Evolutionary conservation across 2,113 vertebrate species (phyloP), one percentile per base, ranked within the genome.

Genomic region (Gobius niger): DNA sequence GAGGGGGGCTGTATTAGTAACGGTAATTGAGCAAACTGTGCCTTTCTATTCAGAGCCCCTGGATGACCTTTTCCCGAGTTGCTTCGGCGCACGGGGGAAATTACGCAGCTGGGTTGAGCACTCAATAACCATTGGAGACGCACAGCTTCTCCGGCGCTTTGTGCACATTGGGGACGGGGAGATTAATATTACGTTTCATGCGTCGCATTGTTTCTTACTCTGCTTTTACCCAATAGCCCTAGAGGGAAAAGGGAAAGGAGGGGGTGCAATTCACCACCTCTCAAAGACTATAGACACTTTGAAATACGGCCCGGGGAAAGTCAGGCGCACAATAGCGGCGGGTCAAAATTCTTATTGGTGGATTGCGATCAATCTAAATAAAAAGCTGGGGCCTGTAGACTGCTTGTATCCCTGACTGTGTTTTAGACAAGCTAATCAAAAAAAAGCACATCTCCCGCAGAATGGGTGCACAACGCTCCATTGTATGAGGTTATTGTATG

Each of bases 171-270:
- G 85, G 68, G 68, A 75, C 77, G 57, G 75, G 86, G 86, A 90
- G 90, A 92, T 92, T 92, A 91, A 92, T 91, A 92, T 92, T 90
- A 90, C 82, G 84, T 91, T 92, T 91, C 88, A 88, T 86, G 81
- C 87, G 77, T 85, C 72, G 84, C 80, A 87, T 92, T 90, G 88
- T 90, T 85, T 84, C 83, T 84, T 84, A 79, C 78, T 84, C 85
- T 77, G 78, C 77, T 63, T 81, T 86, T 80, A 83, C 72, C 80
- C 83, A 85, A 81, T 74, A 84, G 80, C 81, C 63, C 81, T 71
- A 65, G 51, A 68, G 86, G 73, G 16, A 41, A 49, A 40, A 56
- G 72, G 24, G 68, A 52, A 59, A 19, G 74, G 52, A 24, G 44
- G 19, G 42, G 66, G 51, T 49, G 67, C 75, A 80, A 86, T 87